phyloP scores from a whole-genome alignment of 1,140 invertebrate genomes.

The Melanaphis sacchari region DNA sequence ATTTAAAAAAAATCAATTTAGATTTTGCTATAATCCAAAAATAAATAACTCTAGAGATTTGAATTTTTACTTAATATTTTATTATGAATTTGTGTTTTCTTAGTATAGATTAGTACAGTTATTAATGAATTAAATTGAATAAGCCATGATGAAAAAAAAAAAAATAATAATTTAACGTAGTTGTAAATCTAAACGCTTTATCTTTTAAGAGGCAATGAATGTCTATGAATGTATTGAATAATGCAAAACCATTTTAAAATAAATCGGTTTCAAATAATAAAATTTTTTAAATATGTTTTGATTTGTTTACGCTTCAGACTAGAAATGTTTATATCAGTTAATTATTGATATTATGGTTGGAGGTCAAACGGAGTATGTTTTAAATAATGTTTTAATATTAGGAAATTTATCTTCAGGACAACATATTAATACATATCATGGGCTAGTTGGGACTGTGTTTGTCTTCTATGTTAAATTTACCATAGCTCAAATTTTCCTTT shows the following conservation, averaged over 20 bases:
- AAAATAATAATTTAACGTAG: background rate
- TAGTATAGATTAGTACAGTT: no score
- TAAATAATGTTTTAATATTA: conserved; percentile 1
- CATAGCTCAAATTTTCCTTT: conserved; percentile 4
- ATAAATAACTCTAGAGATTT: no score
- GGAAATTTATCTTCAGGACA: background rate
- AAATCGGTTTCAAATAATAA: background rate
- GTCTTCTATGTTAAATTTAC: background rate
- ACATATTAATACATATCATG: background rate
- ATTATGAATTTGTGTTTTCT: no score
- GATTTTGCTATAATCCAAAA: no score
- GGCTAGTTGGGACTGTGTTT: background rate
- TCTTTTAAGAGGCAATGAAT: no score
- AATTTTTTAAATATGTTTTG: background rate
- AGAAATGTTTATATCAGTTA: background rate
- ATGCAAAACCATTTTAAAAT: background rate
- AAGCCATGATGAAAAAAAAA: background rate
- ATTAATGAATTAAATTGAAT: no score
- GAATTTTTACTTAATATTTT: no score
- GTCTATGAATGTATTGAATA: background rate
- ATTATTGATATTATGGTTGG: background rate
- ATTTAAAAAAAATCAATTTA: no score
- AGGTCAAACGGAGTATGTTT: background rate
- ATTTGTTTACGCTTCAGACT: background rate
- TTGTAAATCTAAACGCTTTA: no score